Evolutionary conservation across 2,113 vertebrate genomes (phyloP), one percentile per base, ranked within the genome.

Genomic region (Suricata suricatta): DNA sequence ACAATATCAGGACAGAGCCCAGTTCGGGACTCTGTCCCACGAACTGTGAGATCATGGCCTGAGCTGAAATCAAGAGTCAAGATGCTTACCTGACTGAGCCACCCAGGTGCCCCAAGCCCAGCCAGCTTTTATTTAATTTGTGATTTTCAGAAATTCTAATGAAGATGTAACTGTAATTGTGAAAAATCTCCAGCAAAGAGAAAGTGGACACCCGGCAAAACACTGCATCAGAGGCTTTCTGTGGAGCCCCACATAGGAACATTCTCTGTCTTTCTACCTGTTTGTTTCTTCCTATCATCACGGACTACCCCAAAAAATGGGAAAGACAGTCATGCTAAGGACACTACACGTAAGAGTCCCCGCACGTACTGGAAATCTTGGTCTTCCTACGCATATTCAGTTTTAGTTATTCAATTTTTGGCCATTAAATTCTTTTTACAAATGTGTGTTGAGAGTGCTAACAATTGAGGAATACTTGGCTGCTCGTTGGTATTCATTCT

Each of bases 71-170:
- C 21, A 57, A 57, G 57, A 60, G 57, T 60, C 57, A 21, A 60
- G 57, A 60, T 60, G 21, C 21, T 60, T 60, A 60, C 7, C 57
- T 7, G 21, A 23, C 7, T 60, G 57, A 23, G 21, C 57, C 21
- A 60, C 57, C 21, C 57, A 60, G 57, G 21, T 17, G 21, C 21
- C 21, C 57, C 57, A 96, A 81, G 11, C 5, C 38, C 77, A 88
- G 50, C 29, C 69, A 90, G 17, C 14, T 44, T 92, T 64, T 77
- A 60, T 25, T n/a, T 77, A 82, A 60, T 77, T 72, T 81, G 25
- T 90, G 57, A 85, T 87, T 95, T 97, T 84, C 33, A 41, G 50
- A 96, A 90, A 4, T 80, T 89, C 54, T 66, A 85, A 90, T 94
- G 87, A 90, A 9, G 31, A 29, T 93, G 38, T 88, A 60, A 57